These are phyloP conservation scores for Porites evermanni DNA, from an alignment of 92 coral and sea anemone species.

Conservation along the genomic window DNA sequence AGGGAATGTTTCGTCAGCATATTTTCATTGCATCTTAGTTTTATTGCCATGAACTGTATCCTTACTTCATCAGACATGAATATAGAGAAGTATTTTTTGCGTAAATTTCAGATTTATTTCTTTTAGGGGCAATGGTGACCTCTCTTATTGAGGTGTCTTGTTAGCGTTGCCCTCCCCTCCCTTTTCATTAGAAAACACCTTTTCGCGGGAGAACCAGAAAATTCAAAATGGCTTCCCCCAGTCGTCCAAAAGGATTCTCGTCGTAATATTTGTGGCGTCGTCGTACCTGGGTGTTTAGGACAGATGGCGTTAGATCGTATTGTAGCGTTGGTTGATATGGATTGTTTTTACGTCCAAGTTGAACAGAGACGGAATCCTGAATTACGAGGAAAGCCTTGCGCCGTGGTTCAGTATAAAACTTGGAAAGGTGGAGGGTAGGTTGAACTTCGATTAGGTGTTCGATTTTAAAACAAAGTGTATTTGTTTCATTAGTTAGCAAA, in stretches of 20 bases:
- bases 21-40: not conserved
- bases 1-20: not conserved
- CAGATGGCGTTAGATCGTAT: slow-evolving; percentile 80
- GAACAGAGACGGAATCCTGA: slow-evolving; percentile 92
- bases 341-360: slow-evolving; percentile 98
- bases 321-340: slow-evolving; percentile 94
- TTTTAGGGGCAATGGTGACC: not conserved
- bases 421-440: slow-evolving; percentile 99
- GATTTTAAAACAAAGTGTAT: not conserved
- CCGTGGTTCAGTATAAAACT: slow-evolving; percentile 93
- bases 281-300: not conserved
- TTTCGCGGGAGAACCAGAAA: slow-evolving; percentile 44
- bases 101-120: not conserved
- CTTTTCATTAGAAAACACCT: slow-evolving; percentile 8
- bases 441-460: not conserved
- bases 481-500: not conserved
- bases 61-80: not conserved
- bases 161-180: not conserved
- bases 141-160: not conserved
- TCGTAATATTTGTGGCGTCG: not conserved
- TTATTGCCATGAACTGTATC: not conserved
- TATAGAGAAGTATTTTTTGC: not conserved
- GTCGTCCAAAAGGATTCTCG: not conserved
- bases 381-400: slow-evolving; percentile 91
- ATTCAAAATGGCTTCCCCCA: slow-evolving; percentile 30